Evolutionary conservation across 2,888 invertebrate species (phyloP).

Genomic region (Cheilosia impressa): DNA sequence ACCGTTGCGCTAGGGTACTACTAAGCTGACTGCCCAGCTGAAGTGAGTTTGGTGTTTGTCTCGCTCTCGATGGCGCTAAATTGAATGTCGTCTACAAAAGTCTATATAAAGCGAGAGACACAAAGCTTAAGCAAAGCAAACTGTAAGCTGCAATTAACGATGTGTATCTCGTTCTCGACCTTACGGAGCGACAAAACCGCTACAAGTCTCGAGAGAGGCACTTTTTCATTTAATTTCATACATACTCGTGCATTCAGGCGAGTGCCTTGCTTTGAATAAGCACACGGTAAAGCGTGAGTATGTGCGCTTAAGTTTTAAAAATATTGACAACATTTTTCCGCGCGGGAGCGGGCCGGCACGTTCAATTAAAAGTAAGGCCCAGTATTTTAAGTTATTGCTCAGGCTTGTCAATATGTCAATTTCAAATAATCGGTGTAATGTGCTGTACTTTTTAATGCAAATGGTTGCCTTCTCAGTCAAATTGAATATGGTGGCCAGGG

Average conservation of each 20-base stretch:
- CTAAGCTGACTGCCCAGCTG: conserved; percentile 62
- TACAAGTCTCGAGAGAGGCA: conserved; percentile 33
- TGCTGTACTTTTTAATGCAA: too few relatives aligned
- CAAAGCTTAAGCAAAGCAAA: conserved; percentile 63
- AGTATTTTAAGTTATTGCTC: neutral
- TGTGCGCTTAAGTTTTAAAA: conserved; percentile 18
- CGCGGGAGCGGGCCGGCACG: neutral
- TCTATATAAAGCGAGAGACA: conserved; percentile 21
- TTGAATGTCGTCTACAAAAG: conserved; percentile 38
- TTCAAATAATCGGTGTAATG: too few relatives aligned
- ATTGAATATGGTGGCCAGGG: too few relatives aligned
- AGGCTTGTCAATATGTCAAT: too few relatives aligned
- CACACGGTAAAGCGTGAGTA: conserved; percentile 19
- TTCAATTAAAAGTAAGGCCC: neutral
- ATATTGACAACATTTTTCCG: conserved; percentile 34
- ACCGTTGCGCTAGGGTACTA: conserved; percentile 54
- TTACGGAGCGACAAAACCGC: conserved; percentile 21
- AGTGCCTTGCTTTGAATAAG: conserved; percentile 32
- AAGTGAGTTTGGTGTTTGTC: conserved; percentile 51
- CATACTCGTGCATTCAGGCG: conserved; percentile 2
- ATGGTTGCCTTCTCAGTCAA: too few relatives aligned
- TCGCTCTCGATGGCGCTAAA: conserved; percentile 62
- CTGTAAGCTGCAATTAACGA: conserved; percentile 22
- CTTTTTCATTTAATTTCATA: neutral
- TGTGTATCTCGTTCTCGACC: conserved; percentile 33